Percentiles rank a stretch among this genome's conserved stretches.
Conservation (phyloP, 2,888 invertebrate genomes). For the Dorcus parallelipipedus region DNA sequence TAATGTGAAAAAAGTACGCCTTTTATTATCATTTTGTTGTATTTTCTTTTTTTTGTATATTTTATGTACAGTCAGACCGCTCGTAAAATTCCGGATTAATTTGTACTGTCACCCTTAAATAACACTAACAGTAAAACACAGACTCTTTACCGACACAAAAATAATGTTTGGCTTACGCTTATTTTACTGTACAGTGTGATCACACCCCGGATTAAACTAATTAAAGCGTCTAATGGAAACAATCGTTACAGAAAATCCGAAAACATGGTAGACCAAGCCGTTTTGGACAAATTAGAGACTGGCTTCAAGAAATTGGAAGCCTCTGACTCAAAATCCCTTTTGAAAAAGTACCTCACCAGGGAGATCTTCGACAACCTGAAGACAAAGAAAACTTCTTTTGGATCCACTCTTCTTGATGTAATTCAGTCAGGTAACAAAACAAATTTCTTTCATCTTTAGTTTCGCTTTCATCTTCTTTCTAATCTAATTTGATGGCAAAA, state of each 20-base stretch:
- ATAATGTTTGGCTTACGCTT: conserved; percentile 8
- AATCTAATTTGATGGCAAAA: no score
- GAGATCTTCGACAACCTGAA: conserved; percentile 89
- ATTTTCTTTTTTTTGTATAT: conserved; percentile 14
- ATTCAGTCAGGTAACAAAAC: conserved; percentile 82
- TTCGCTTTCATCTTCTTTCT: no score
- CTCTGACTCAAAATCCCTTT: conserved; percentile 90
- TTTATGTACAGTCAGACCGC: conserved; percentile 8
- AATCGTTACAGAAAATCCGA: conserved; percentile 27
- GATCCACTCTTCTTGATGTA: conserved; percentile 88
- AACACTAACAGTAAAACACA: neutral
- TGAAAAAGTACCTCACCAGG: conserved; percentile 93
- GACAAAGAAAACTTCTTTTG: conserved; percentile 90
- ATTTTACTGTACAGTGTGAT: no score
- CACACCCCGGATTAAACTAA: neutral
- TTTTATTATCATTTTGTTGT: conserved; percentile 22
- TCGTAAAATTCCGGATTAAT: no score
- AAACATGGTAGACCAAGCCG: conserved; percentile 85
- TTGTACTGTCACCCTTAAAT: no score
- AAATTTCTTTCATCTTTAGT: no score
- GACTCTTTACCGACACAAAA: conserved; percentile 7
- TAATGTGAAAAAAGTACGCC: conserved; percentile 42
- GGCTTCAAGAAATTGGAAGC: conserved; percentile 83
- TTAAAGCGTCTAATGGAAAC: neutral
- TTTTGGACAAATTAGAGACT: conserved; percentile 86